Conservation (phyloP, 2,888 invertebrate genomes). For the Hybos culiciformis region DNA sequence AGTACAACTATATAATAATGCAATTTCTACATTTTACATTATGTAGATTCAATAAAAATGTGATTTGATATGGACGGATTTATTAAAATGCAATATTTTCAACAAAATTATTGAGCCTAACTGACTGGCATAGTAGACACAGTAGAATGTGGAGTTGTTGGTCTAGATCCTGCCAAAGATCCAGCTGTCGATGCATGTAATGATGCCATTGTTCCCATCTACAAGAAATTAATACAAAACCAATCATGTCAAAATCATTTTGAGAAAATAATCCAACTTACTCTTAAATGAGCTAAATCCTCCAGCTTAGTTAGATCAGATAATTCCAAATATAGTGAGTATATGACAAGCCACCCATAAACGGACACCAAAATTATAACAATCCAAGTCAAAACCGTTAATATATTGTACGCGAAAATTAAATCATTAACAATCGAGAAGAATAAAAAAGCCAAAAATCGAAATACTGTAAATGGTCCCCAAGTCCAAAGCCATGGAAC, state of each 20-base stretch:
- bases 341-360: constrained; percentile 78
- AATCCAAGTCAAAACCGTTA: constrained; percentile 70
- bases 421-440: constrained; percentile 79
- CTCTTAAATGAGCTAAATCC: constrained; percentile 81
- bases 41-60: background rate
- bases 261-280: constrained; percentile 37
- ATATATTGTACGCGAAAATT: constrained; percentile 74
- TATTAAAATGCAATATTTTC: no score
- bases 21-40: no score
- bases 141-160: constrained; percentile 82
- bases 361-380: constrained; percentile 51
- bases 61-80: constrained; percentile 19
- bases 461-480: constrained; percentile 63
- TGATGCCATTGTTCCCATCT: constrained; percentile 86
- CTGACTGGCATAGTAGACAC: constrained; percentile 77
- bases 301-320: constrained; percentile 76
- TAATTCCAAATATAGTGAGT: constrained; percentile 74
- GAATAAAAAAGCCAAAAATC: constrained; percentile 67
- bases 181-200: constrained; percentile 73
- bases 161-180: constrained; percentile 75
- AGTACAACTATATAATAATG: no score
- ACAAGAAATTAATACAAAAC: constrained; percentile 13
- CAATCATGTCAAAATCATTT: background rate
- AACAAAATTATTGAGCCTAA: no score
- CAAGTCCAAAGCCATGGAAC: constrained; percentile 77